A percentile compares a stretch with the other conserved stretches of the same genome.
Evolutionary conservation across 64 coral and sea anemone genomes (phyloP).

Genomic region (Montipora capricornis): DNA sequence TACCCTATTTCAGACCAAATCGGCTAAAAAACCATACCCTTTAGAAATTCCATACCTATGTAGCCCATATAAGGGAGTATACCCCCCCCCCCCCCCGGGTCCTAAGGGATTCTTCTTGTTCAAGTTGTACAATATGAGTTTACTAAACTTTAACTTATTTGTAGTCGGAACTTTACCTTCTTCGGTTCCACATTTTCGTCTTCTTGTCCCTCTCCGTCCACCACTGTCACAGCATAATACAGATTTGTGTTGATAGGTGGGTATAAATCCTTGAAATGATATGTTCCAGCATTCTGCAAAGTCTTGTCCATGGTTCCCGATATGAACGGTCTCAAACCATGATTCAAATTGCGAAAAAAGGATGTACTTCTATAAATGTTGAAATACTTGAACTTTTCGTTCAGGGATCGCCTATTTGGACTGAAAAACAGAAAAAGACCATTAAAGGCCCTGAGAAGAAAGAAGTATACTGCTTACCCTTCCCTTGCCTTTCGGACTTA

Average conservation of each 20-base stretch:
- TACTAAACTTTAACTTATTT: too few relatives aligned
- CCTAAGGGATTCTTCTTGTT: too few relatives aligned
- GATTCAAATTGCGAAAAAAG: conserved; percentile 61
- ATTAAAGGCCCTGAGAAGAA: background rate
- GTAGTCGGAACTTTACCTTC: background rate
- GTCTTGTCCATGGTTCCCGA: conserved; percentile 54
- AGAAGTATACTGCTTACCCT: too few relatives aligned
- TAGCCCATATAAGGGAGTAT: too few relatives aligned
- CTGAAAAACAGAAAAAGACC: background rate
- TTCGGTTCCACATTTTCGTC: conserved; percentile 34
- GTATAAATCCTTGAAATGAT: conserved; percentile 67
- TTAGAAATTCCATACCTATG: too few relatives aligned
- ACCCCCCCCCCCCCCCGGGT: too few relatives aligned
- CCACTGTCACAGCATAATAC: conserved; percentile 88
- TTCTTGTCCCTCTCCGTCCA: conserved; percentile 75
- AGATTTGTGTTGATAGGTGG: conserved; percentile 43
- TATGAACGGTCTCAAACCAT: conserved; percentile 69
- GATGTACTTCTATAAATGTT: conserved; percentile 81
- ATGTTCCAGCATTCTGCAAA: conserved; percentile 49
- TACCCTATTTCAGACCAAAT: too few relatives aligned
- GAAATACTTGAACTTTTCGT: conserved; percentile 81
- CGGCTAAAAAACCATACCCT: too few relatives aligned
- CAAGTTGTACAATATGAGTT: too few relatives aligned
- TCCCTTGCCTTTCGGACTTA: too few relatives aligned
- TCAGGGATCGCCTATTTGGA: conserved; percentile 26